Conservation (phyloP, 2,797 vertebrate species). For the Channallabes apus region DNA sequence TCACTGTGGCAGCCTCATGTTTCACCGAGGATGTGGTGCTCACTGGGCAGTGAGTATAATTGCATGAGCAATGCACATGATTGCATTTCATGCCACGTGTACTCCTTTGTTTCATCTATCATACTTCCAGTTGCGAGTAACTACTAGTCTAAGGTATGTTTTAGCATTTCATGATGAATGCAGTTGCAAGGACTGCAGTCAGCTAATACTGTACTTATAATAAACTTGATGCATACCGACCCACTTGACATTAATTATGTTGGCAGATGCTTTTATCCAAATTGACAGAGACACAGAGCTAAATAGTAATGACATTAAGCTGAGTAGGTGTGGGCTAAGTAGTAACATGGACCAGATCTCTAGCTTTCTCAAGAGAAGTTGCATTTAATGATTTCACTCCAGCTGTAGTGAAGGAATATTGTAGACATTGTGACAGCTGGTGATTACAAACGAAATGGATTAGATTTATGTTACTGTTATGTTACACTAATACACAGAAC, state of each 20-base stretch:
- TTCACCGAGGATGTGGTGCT: slow-evolving; percentile 1
- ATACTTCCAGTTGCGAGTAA: background rate
- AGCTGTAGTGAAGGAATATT: background rate
- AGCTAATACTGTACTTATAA: background rate
- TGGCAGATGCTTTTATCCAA: background rate
- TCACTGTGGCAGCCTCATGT: slow-evolving; percentile 13
- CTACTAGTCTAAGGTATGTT: background rate
- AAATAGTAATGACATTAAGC: background rate
- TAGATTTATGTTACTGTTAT: background rate
- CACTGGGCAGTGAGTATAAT: slow-evolving; percentile 1
- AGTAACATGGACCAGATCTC: background rate
- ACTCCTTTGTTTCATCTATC: background rate
- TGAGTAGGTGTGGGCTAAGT: background rate
- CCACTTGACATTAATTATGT: background rate
- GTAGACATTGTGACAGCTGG: background rate
- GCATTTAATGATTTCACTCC: background rate
- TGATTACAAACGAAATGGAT: background rate
- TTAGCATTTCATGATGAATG: background rate
- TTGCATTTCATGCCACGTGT: slow-evolving; percentile 5
- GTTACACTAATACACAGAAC: background rate
- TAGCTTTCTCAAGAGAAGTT: background rate
- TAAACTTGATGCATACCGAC: background rate
- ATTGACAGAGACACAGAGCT: background rate
- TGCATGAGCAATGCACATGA: background rate
- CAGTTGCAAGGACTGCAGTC: background rate